Base-by-base conservation (phyloP, 2,888 invertebrate genomes). In the Carcina quercana region DNA sequence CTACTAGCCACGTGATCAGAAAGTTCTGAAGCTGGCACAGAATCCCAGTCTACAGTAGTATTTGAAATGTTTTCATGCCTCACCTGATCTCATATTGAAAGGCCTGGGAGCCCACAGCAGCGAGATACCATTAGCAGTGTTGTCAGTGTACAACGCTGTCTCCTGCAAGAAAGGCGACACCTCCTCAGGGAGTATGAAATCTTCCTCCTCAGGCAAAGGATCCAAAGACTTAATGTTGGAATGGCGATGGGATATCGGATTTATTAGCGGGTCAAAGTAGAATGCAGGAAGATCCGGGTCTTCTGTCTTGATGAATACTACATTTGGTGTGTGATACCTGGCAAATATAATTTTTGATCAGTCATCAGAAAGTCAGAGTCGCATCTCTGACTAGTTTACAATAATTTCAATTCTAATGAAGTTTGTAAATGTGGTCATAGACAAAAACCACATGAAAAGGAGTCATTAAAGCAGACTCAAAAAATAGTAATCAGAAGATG, bases 231-330 rank as follows among this genome's bases (percentile, higher is more conserved):
- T 95, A 0, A 94, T 88, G n/a, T n/a, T n/a, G 0, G 95, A 90
- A 74, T 96, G 94, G 32, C 96, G 87, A 65, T 98, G 97, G 1
- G 98, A 96, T 51, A 99, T 99, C 0, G 99, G 98, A 80, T 99
- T 99, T 64, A 99, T 99, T 28, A 99, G 86, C 0, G 99, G 99
- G 85, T 99, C 99, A 79, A 98, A 99, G 74, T 99, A 99, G 76
- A 99, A 99, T 0, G 99, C 99, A 19, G 99, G 99, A 34, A 99
- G 85, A 80, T 99, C 99, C 5, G 99, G 98, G 88, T 99, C 99
- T 83, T 99, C 99, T 0, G 99, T 99, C 86, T 99, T 99, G 57
- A 99, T 99, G 73, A 95, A 99, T 1, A 99, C 98, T 4, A 99
- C 98, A 71, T 98, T 98, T 13, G 99, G 98, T 5, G 96, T 93